These are phyloP conservation scores for Trichacis sp. DNA, from an alignment of 2,888 invertebrate genomes.

Conservation along the genomic window DNA sequence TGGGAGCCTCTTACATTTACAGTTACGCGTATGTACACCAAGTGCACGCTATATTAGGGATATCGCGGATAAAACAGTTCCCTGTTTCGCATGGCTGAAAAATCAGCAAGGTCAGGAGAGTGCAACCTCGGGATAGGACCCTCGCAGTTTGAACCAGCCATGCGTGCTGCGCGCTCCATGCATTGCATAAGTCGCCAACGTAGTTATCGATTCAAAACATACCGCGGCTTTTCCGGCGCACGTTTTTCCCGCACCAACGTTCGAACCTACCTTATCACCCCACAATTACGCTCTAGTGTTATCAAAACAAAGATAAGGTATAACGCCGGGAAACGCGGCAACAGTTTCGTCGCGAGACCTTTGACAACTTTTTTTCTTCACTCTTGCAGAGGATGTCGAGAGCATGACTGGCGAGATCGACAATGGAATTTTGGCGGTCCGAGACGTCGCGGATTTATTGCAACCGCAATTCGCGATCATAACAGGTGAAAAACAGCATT, in stretches of 20 bases:
- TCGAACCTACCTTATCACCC: no score
- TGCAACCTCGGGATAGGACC: slow-evolving; percentile 52
- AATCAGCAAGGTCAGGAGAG: slow-evolving; percentile 65
- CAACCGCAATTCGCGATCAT: slow-evolving; percentile 91
- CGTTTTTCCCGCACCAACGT: no score
- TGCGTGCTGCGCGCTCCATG: slow-evolving; percentile 31
- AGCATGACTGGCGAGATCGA: slow-evolving; percentile 71
- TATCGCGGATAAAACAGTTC: slow-evolving; percentile 62
- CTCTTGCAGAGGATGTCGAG: slow-evolving; percentile 69
- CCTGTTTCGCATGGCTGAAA: slow-evolving; percentile 57
- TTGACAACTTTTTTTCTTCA: no score
- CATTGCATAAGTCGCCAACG: slow-evolving; percentile 34
- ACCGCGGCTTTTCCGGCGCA: background rate
- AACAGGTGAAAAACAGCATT: slow-evolving; percentile 76
- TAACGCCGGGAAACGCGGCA: no score
- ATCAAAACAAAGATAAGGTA: no score
- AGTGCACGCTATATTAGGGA: slow-evolving; percentile 49
- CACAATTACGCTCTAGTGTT: no score
- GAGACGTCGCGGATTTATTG: slow-evolving; percentile 87
- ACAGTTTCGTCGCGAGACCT: no score
- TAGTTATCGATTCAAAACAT: slow-evolving; percentile 16
- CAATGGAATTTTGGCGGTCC: slow-evolving; percentile 76
- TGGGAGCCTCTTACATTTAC: slow-evolving; percentile 65
- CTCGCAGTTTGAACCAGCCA: slow-evolving; percentile 42
- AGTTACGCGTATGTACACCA: no score